Base-by-base conservation (phyloP, 2,888 invertebrate species). In the Ommatoiulus sabulosus region DNA sequence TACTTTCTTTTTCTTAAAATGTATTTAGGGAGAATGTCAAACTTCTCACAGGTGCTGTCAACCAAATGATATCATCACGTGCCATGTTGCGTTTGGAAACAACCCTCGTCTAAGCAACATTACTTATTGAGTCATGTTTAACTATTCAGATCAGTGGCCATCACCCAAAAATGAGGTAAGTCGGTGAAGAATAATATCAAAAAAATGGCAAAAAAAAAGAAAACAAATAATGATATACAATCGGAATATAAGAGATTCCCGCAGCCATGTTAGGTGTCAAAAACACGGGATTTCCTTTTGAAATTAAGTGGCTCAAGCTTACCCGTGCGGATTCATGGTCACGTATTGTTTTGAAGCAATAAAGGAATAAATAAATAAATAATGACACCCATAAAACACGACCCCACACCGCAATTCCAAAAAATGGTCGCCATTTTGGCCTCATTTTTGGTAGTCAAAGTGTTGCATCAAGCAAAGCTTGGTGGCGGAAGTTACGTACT, bases 121-220 rank as follows among this genome's bases (percentile, higher is more conserved):
- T 80, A 80, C 35, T 80, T 43, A 80, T 80, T 80, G 80, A 80
- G 80, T 80, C 80, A 80, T 80, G 35, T 35, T 80, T 35, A 80
- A 43, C 80, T 43, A 80, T 80, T 80, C 80, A 80, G 80, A 80
- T 80, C 80, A 80, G 80, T 35, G 80, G 35, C 80, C 80, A 80
- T 80, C 80, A 80, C 80, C 80, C 80, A 80, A 80, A 80, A 80
- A 80, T 24, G 15, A 80, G 35, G 80, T 80, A 80, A 80, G 80
- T 80, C 80, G 35, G 80, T 80, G 80, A 80, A 80, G 80, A 80
- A 35, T 80, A 43, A 80, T 80, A 80, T 80, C 24, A 20, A 80
- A 80, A 80, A 80, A 80, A 10, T 43, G 15, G 35, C 35, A 80
- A 10, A 43, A 80, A 52, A 80, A 80, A 80, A 10, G 3, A 35